Evolutionary conservation across 2,797 vertebrate species (phyloP), one percentile per base, ranked within the genome.

Genomic region (Phaenicophaeus curvirostris): DNA sequence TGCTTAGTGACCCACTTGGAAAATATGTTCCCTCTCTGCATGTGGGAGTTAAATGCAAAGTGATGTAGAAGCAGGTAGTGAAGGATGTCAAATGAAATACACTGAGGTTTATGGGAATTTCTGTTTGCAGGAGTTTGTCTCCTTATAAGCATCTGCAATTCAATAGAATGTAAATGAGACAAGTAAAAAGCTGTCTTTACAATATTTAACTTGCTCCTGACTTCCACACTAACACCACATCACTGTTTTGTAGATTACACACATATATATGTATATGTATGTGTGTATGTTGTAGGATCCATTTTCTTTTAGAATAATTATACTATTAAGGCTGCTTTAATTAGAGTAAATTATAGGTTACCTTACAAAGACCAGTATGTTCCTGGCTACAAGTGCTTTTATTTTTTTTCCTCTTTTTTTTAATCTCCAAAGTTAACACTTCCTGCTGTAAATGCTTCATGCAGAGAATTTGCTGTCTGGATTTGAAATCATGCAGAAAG

Each of bases 1-100:
- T 76, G 35, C 61, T 92, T 94, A 96, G 95, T 93, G 87, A 93
- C 69, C 79, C 83, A 57, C 92, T 81, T 94, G 85, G 90, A 97
- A 94, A 96, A 91, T 72, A 31, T 13, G 48, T 94, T 96, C 69
- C 83, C 85, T 92, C 94, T 93, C 91, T 95, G 63, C 67, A 94
- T 17, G 42, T 71, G 15, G 80, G 62, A 77, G 58, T 66, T 42
- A 69, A 93, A 77, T 54, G 61, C 89, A 66, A 35, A 87, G 62
- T 69, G 72, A 77, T 71, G 51, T 6, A 90, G 46, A 18, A 65
- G 42, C 35, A 59, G 61, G 85, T 66, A 46, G 69, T 10, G 51
- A 65, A 63, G 76, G 76, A 63, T 87, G 68, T 55, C 89, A 80
- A 2, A 54, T 65, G 27, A 59, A 89, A 77, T 37, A 13, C 46